Evolutionary conservation across 2,113 vertebrate genomes (phyloP), one percentile per base, ranked within the genome.

Genomic region (Myocastor coypus): DNA sequence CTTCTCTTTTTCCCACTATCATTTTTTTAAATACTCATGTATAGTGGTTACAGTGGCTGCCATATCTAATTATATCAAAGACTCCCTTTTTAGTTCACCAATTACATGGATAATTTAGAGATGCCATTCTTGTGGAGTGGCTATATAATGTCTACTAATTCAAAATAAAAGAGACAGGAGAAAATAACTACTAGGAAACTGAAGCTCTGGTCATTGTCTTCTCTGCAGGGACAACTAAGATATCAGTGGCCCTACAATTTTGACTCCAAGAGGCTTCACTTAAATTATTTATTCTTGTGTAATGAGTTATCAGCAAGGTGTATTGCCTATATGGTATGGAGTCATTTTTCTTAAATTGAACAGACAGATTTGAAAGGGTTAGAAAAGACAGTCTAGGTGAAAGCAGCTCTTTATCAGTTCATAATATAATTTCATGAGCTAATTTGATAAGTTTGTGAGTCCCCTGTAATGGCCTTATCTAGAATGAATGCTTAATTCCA

Each of bases 341-440:
- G 46, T 66, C 78, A 30, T 75, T 78, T 81, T 94, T 88, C 77
- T 91, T 42, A 81, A 87, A 6, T n/a, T 52, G 81, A 90, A 87
- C 63, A 91, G 40, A 96, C 5, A 89, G 90, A 92, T 66, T 87
- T 68, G 22, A 83, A 85, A 84, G 28, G 77, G 68, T 26, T 78
- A 50, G 55, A 91, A 96, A 88, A 42, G 80, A 94, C 28, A 86
- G 82, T 2, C 22, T 4, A 89, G 69, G 30, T 32, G 1, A 14
- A 46, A 9, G 59, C 63, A 68, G 64, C 59, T 94, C 37, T 95
- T 90, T 87, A 81, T 88, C 69, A 92, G 85, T 40, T 80, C 82
- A 93, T 78, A 93, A 85, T 91, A 94, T 89, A 92, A 96, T 82
- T 94, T 96, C 71, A 89, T 96, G 32, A 92, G 57, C 42, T 37